Evolutionary conservation across 1,140 invertebrate genomes (phyloP).

Genomic region (Drosophila chauvacae): DNA sequence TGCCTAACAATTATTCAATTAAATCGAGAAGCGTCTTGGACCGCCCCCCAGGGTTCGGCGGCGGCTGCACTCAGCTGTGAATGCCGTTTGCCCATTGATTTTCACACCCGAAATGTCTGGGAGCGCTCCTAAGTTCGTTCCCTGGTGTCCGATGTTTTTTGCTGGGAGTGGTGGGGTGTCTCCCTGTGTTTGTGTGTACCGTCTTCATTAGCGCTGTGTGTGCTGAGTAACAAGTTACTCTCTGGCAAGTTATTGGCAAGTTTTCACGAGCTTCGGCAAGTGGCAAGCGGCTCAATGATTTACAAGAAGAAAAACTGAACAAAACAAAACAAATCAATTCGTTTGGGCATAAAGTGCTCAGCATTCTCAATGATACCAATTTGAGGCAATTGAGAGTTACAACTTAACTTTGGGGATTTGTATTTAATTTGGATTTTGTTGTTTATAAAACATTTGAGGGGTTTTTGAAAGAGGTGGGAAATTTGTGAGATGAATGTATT

Average conservation of each 20-base stretch:
- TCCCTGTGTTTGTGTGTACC: conserved; percentile 14
- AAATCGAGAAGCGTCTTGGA: conserved; percentile 74
- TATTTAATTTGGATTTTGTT: conserved; percentile 8
- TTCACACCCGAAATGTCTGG: conserved; percentile 46
- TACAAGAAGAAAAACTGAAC: conserved; percentile 29
- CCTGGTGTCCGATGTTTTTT: conserved; percentile 23
- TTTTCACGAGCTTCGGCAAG: conserved; percentile 33
- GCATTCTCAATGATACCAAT: conserved; percentile 51
- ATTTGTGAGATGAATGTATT: neutral
- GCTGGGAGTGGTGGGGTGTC: neutral
- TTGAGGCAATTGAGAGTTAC: conserved; percentile 58
- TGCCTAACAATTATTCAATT: conserved; percentile 84
- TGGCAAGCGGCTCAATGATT: conserved; percentile 39
- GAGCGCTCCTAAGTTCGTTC: conserved; percentile 4
- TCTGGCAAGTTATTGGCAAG: conserved; percentile 37
- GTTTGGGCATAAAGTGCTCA: conserved; percentile 67
- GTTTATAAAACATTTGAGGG: neutral
- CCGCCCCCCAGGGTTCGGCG: conserved; percentile 29
- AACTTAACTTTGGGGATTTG: conserved; percentile 38
- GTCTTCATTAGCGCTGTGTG: conserved; percentile 68
- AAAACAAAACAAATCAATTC: conserved; percentile 67
- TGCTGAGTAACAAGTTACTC: conserved; percentile 44
- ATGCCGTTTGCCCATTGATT: conserved; percentile 50
- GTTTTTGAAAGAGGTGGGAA: neutral
- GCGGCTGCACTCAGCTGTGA: conserved; percentile 48